Conservation (phyloP, 2,113 vertebrate species). For the Sander vitreus region DNA sequence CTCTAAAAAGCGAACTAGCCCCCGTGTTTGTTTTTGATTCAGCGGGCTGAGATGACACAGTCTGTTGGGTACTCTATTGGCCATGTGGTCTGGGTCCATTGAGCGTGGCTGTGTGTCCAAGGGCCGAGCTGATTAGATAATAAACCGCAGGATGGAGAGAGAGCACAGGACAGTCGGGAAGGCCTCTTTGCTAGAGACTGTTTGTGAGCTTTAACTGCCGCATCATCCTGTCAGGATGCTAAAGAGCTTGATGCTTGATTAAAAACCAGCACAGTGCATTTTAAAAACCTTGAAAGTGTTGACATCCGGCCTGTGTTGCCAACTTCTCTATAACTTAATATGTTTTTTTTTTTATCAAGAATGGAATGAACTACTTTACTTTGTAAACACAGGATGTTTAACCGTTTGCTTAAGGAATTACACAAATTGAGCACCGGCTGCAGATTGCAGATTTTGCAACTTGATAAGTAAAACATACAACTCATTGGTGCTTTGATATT, state of each 20-base stretch:
- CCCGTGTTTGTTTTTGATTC: slow-evolving; percentile 85
- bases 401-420: slow-evolving; percentile 61
- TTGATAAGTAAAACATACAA: slow-evolving; percentile 71
- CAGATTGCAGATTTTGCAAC: slow-evolving; percentile 71
- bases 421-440: slow-evolving; percentile 47
- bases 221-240: slow-evolving; percentile 37
- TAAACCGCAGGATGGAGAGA: slow-evolving; percentile 71
- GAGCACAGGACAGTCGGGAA: slow-evolving; percentile 30
- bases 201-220: slow-evolving; percentile 28
- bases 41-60: slow-evolving; percentile 85
- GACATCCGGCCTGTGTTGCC: slow-evolving; percentile 55
- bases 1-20: slow-evolving; percentile 64
- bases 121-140: slow-evolving; percentile 81
- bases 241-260: slow-evolving; percentile 47
- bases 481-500: slow-evolving; percentile 51
- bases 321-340: slow-evolving; percentile 48
- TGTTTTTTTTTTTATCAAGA: slow-evolving; percentile 54
- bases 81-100: slow-evolving; percentile 84
- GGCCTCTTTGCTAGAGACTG: not conserved
- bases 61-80: slow-evolving; percentile 86
- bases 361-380: slow-evolving; percentile 62
- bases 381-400: slow-evolving; percentile 76
- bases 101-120: slow-evolving; percentile 79
- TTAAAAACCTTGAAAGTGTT: slow-evolving; percentile 38
- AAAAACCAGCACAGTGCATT: slow-evolving; percentile 52